These are phyloP conservation scores for Xylocopa sonorina DNA, from an alignment of 1,140 invertebrate genomes.

Conservation along the genomic window DNA sequence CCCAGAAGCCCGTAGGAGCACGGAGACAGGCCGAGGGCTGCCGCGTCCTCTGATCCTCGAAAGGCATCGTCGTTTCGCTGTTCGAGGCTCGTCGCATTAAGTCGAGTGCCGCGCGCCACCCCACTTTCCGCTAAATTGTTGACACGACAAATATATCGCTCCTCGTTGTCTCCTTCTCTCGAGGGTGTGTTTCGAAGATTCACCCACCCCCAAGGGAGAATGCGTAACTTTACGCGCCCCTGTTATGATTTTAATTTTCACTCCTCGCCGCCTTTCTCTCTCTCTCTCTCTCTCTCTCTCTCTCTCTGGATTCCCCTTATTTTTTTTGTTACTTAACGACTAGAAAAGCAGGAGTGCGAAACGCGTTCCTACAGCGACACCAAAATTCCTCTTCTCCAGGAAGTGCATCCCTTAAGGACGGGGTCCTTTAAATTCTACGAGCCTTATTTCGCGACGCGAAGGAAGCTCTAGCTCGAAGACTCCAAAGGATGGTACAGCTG, in stretches of 20 bases:
- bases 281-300: no score
- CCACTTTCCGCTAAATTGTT: constrained; percentile 78
- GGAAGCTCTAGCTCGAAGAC: constrained; percentile 16
- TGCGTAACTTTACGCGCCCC: not conserved
- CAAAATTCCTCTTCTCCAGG: constrained; percentile 3
- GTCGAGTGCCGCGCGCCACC: constrained; percentile 68
- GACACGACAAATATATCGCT: constrained; percentile 80
- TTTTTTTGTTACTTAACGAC: no score
- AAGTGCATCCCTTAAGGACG: constrained; percentile 44
- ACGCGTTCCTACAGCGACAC: no score
- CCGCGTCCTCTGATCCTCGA: constrained; percentile 51
- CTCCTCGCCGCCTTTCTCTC: not conserved
- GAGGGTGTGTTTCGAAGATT: constrained; percentile 43
- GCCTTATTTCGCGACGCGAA: constrained; percentile 11
- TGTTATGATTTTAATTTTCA: constrained; percentile 16
- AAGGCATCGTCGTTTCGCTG: constrained; percentile 64
- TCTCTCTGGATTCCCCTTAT: no score
- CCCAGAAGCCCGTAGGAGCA: constrained; percentile 56
- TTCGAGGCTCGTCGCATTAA: constrained; percentile 73
- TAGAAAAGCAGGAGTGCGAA: no score
- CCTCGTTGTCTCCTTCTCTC: constrained; percentile 9
- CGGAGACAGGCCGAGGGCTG: constrained; percentile 55
- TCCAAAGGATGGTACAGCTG: constrained; percentile 45
- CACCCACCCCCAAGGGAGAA: not conserved
- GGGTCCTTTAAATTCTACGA: constrained; percentile 29